phyloP scores from a whole-genome alignment of 1,140 invertebrate species.

The Drosophila aff. region DNA sequence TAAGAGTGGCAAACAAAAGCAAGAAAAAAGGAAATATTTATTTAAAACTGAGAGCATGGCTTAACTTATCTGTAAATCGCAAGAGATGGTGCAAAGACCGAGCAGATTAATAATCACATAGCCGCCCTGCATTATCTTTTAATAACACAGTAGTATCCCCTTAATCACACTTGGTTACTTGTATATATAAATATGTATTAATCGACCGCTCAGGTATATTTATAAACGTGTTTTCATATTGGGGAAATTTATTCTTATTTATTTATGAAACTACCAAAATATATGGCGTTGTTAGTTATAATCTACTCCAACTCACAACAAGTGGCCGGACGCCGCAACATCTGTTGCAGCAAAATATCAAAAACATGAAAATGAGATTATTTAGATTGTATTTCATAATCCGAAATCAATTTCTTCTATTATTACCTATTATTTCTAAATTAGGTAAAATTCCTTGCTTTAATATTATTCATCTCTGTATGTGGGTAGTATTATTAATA shows the following conservation, averaged over 20 bases:
- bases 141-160: conserved; percentile 7
- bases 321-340: not conserved
- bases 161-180: not conserved
- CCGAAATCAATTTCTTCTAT: not conserved
- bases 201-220: conserved; percentile 1
- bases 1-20: not conserved
- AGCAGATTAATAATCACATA: conserved; percentile 7
- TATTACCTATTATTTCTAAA: not conserved
- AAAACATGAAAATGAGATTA: not conserved
- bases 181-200: too few species aligned
- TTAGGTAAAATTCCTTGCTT: not conserved
- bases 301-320: not conserved
- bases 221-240: conserved; percentile 4
- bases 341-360: not conserved
- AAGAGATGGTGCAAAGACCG: not conserved
- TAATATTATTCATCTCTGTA: not conserved
- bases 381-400: not conserved
- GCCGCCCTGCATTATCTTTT: conserved; percentile 7
- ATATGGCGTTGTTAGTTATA: not conserved
- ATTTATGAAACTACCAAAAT: conserved; percentile 7
- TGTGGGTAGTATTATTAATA: not conserved
- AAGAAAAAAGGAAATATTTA: not conserved
- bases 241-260: not conserved
- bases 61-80: conserved; percentile 10
- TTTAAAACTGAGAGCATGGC: not conserved